phyloP scores from a whole-genome alignment of 2,888 invertebrate species.

The Netelia virgata region DNA sequence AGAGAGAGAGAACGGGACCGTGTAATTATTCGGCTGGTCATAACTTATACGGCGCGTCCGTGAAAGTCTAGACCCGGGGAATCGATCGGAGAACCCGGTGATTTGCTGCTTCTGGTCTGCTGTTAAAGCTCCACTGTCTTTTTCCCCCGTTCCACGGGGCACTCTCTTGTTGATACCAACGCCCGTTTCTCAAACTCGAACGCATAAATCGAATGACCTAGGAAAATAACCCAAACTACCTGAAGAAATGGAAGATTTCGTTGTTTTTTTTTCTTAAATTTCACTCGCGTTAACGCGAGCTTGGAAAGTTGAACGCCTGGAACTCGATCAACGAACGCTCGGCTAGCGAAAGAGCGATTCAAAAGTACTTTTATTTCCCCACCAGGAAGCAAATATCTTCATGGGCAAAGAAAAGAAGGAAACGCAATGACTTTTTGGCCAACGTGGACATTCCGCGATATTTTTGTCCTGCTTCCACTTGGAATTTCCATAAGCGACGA shows the following conservation, averaged over 20 bases:
- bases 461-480: neutral
- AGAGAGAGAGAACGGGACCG: slow-evolving; percentile 76
- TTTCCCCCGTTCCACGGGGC: slow-evolving; percentile 27
- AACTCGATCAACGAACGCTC: no score
- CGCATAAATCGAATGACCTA: slow-evolving; percentile 33
- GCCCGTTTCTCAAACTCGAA: slow-evolving; percentile 23
- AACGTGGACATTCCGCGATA: neutral
- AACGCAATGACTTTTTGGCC: no score
- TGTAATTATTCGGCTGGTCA: slow-evolving; percentile 84
- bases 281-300: neutral
- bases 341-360: no score
- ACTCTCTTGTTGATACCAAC: neutral
- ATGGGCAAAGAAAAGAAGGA: no score
- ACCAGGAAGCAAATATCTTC: neutral
- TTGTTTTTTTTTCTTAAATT: neutral
- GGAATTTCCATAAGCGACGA: neutral
- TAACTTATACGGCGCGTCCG: slow-evolving; percentile 80
- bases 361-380: no score
- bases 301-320: neutral
- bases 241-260: neutral
- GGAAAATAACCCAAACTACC: slow-evolving; percentile 18
- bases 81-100: slow-evolving; percentile 68
- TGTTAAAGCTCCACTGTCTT: slow-evolving; percentile 43
- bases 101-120: slow-evolving; percentile 66
- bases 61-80: slow-evolving; percentile 72